phyloP scores from a whole-genome alignment of 2,113 vertebrate genomes.

The Equus quagga region DNA sequence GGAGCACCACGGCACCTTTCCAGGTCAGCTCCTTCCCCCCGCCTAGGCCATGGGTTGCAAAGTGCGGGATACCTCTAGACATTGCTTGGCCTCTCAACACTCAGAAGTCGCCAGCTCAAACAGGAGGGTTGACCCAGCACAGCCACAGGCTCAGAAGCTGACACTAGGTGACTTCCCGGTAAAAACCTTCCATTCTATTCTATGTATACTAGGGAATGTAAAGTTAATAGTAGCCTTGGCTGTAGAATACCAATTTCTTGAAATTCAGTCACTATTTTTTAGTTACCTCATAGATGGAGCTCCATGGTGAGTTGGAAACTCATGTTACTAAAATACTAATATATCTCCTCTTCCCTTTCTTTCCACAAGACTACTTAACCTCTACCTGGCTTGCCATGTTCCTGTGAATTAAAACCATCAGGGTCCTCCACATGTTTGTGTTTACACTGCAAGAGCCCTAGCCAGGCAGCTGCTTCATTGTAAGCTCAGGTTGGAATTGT shows the following conservation, averaged over 20 bases:
- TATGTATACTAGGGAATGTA: not conserved
- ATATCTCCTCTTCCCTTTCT: not conserved
- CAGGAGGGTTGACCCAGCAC: not conserved
- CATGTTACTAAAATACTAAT: not conserved
- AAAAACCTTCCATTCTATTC: not conserved
- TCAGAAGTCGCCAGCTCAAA: not conserved
- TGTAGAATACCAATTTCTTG: not conserved
- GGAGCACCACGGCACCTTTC: not conserved
- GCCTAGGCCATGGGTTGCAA: not conserved
- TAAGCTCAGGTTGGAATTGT: constrained; percentile 37
- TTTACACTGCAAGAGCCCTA: not conserved
- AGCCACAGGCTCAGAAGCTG: not conserved
- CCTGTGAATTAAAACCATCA: not conserved
- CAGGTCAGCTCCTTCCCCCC: not conserved
- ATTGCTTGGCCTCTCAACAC: not conserved
- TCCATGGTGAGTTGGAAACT: not conserved
- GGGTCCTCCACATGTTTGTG: not conserved
- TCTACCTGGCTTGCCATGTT: not conserved
- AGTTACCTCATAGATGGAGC: not conserved
- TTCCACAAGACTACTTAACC: not conserved
- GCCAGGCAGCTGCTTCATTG: not conserved
- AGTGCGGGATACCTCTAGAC: not conserved
- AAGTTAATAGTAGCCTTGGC: not conserved
- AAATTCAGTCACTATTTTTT: not conserved
- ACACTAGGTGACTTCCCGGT: not conserved